phyloP scores from a whole-genome alignment of 2,888 invertebrate species.

The Listrodromus nycthemerus region DNA sequence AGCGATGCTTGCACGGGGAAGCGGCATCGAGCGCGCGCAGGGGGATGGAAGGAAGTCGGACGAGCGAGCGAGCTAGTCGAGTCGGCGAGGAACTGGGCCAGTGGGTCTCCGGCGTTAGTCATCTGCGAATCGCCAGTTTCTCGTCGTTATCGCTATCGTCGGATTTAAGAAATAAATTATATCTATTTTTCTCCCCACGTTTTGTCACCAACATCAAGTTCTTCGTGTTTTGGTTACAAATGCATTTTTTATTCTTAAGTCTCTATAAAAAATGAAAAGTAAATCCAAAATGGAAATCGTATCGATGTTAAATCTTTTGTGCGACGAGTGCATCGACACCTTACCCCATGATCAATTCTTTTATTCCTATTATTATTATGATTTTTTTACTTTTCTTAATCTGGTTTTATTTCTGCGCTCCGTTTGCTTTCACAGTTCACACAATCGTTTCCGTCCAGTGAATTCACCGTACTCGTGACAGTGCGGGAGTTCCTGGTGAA shows the following conservation, averaged over 20 bases:
- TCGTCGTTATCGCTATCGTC: conserved; percentile 48
- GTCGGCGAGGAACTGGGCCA: conserved; percentile 81
- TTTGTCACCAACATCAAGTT: background rate
- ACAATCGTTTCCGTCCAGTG: conserved; percentile 19
- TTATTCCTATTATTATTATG: conserved; percentile 22
- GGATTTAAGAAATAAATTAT: conserved; percentile 1
- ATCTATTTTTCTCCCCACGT: background rate
- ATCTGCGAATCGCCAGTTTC: conserved; percentile 79
- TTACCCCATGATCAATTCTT: background rate
- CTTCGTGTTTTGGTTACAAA: background rate
- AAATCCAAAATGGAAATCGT: background rate
- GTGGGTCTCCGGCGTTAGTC: conserved; percentile 81
- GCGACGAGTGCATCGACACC: conserved; percentile 40
- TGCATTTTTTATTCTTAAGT: background rate
- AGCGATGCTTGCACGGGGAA: conserved; percentile 63
- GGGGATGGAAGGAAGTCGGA: conserved; percentile 68
- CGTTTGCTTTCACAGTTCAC: conserved; percentile 51
- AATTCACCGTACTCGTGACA: conserved; percentile 42
- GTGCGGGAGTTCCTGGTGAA: conserved; percentile 51
- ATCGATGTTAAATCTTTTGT: conserved; percentile 12
- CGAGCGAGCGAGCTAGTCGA: conserved; percentile 77
- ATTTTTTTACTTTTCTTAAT: conserved; percentile 8
- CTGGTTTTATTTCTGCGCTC: background rate
- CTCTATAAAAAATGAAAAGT: background rate
- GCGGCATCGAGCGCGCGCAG: conserved; percentile 45